Evolutionary conservation across 64 coral and sea anemone genomes (phyloP), one percentile per base, ranked within the genome.

Genomic region (Anthopleura sola): DNA sequence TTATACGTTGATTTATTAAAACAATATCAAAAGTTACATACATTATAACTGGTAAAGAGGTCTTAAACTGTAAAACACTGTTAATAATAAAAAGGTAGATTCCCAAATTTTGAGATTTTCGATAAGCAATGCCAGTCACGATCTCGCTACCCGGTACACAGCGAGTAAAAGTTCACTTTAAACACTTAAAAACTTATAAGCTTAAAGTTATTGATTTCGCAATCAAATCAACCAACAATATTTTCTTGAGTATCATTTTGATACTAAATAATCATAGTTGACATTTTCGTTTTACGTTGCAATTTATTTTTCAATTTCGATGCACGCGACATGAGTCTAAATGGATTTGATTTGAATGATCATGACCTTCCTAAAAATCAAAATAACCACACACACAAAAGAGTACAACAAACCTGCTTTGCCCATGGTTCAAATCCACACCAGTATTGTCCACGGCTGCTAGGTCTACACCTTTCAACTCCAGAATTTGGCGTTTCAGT

Each of bases 401-500:
- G 1, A 2, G 10, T 9, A n/a, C 9, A 71, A 32, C n/a, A 0
- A 44, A 79, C 76, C 76, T 79, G 76, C 32, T 37, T 34, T 77
- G 24, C 37, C 29, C 37, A 19, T 77, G 32, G 24, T 79, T 48
- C 24, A 79, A 0, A 23, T 79, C 76, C 19, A 48, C 76, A 15
- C 23, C 44, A 79, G 76, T 29, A 48, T 38, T n/a, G 76, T 79
- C 44, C 76, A 79, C 76, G 38, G 76, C 37, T n/a, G 76, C 31
- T 79, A 79, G 6, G 37, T 79, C 76, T 38, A 79, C 28, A 69
- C 68, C 84, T 82, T 91, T 86, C 84, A 54, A 36, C 32, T 81
- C 86, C 8, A 39, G 10, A 8, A 86, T 48, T 23, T 81, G 24
- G 10, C 77, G 84, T 44, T 78, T 84, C 57, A 91, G 89, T 80